Conservation (phyloP, 2,797 vertebrate species). For the Enteromius argenteus region DNA sequence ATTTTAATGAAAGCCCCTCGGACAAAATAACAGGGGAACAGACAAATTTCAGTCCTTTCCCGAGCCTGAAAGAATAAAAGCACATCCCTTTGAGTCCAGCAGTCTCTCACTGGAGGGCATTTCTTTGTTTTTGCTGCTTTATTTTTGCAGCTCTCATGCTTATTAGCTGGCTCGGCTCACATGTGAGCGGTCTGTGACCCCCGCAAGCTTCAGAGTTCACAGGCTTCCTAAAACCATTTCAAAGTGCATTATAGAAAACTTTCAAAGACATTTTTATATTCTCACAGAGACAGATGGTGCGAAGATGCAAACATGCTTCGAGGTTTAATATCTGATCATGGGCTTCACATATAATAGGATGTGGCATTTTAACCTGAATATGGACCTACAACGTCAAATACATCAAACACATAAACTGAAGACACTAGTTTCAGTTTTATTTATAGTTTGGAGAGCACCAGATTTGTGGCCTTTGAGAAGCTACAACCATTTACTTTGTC, state of each 20-base stretch:
- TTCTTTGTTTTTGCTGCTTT: constrained; percentile 23
- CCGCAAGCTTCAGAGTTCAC: background rate
- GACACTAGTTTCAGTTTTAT: background rate
- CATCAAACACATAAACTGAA: background rate
- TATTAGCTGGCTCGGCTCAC: constrained; percentile 1
- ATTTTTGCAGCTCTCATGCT: background rate
- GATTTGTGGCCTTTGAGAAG: background rate
- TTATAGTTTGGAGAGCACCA: background rate
- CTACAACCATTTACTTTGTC: background rate
- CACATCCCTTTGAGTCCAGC: background rate
- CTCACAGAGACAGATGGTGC: background rate
- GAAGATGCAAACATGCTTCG: constrained; percentile 60
- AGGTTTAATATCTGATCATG: constrained; percentile 56
- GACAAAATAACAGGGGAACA: constrained; percentile 40
- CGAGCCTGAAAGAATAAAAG: constrained; percentile 26
- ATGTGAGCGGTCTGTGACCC: background rate
- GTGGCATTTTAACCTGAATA: background rate
- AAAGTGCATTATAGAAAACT: background rate
- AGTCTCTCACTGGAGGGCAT: background rate
- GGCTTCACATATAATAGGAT: background rate
- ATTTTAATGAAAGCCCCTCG: constrained; percentile 43
- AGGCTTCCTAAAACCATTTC: constrained; percentile 16
- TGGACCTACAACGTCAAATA: background rate
- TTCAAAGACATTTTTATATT: background rate
- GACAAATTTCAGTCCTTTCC: constrained; percentile 17